phyloP scores from a whole-genome alignment of 2,113 vertebrate genomes.

The Canis aureus region DNA sequence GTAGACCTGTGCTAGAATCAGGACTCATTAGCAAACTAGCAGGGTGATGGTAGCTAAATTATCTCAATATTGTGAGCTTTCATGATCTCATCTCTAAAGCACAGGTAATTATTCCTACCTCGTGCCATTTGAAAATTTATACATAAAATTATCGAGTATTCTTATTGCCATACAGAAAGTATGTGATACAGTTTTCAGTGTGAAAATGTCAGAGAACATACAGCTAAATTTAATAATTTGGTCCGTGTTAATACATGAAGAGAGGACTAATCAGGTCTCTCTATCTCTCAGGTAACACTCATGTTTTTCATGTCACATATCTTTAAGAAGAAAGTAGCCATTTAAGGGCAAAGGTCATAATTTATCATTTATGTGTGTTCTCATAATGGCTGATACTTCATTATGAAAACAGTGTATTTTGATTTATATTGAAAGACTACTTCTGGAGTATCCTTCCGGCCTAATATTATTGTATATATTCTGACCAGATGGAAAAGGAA shows the following conservation, averaged over 20 bases:
- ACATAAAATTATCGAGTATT: background rate
- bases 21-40: background rate
- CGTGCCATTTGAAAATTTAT: conserved; percentile 9
- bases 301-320: background rate
- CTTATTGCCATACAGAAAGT: background rate
- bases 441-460: background rate
- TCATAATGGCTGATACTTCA: background rate
- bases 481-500: background rate
- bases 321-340: background rate
- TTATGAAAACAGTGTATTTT: background rate
- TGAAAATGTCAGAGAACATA: conserved; percentile 9
- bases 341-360: background rate
- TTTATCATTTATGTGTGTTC: background rate
- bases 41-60: background rate
- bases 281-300: background rate
- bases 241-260: background rate
- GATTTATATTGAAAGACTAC: background rate
- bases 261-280: background rate
- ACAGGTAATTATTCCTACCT: conserved; percentile 27
- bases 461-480: background rate
- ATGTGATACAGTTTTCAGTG: background rate
- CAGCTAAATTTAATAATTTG: background rate
- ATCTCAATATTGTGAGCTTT: background rate
- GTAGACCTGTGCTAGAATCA: background rate
- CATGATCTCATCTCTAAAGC: conserved; percentile 23